A percentile compares a stretch with the other conserved stretches of the same genome.
Evolutionary conservation across 2,888 invertebrate genomes (phyloP).

Genomic region (Dryobotodes eremita): DNA sequence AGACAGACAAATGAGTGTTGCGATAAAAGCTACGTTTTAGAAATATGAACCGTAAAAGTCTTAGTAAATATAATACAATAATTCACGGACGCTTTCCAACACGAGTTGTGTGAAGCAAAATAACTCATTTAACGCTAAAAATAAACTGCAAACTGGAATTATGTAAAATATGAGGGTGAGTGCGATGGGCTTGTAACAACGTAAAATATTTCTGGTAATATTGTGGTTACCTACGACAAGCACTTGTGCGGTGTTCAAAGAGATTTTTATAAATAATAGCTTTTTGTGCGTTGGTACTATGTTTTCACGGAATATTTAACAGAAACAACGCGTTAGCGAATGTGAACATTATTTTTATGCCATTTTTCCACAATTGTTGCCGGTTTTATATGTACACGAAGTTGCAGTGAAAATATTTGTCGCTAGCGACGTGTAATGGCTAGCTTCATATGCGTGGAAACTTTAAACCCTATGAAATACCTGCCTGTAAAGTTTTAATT

Average conservation of each 20-base stretch:
- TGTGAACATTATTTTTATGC: slow-evolving; percentile 59
- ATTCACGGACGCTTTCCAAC: slow-evolving; percentile 50
- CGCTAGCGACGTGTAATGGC: slow-evolving; percentile 40
- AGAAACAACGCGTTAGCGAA: slow-evolving; percentile 62
- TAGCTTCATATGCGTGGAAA: slow-evolving; percentile 23
- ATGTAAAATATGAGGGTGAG: slow-evolving; percentile 76
- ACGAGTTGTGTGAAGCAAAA: slow-evolving; percentile 51
- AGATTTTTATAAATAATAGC: slow-evolving; percentile 83
- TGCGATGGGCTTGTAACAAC: slow-evolving; percentile 79
- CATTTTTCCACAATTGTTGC: slow-evolving; percentile 63
- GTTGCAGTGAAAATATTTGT: slow-evolving; percentile 65
- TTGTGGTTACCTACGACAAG: slow-evolving; percentile 84
- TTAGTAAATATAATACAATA: slow-evolving; percentile 53
- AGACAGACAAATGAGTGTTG: slow-evolving; percentile 56
- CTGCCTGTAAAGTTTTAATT: slow-evolving; percentile 1
- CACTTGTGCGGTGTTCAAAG: slow-evolving; percentile 80
- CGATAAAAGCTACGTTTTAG: slow-evolving; percentile 58
- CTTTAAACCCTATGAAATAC: slow-evolving; percentile 11
- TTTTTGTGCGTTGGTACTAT: slow-evolving; percentile 68
- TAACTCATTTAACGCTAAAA: slow-evolving; percentile 71
- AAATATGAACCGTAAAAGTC: slow-evolving; percentile 62
- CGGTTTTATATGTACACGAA: slow-evolving; percentile 72
- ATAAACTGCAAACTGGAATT: slow-evolving; percentile 75
- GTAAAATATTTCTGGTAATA: slow-evolving; percentile 85
- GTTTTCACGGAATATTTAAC: slow-evolving; percentile 72